Conservation (phyloP, 2,888 invertebrate species). For the Lobophora halterata region DNA sequence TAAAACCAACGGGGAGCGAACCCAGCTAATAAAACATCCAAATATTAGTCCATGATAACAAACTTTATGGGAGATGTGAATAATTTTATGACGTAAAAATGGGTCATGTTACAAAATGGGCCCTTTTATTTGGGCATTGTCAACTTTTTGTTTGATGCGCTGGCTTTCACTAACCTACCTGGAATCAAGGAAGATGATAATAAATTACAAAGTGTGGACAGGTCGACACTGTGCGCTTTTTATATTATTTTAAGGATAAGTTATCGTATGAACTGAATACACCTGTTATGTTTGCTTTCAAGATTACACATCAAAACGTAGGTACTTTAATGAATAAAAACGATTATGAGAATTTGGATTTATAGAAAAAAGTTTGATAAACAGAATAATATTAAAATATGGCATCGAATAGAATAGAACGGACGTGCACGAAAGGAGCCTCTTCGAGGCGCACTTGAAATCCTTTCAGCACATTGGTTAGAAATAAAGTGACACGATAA, state of each 20-base stretch:
- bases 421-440: no score
- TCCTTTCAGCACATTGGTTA: no score
- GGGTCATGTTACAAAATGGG: constrained; percentile 56
- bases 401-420: no score
- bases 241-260: constrained; percentile 40
- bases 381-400: no score
- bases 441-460: no score
- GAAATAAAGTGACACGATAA: no score
- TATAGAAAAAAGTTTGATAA: no score
- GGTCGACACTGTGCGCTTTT: constrained; percentile 40
- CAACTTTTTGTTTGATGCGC: constrained; percentile 55
- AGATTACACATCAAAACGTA: no score
- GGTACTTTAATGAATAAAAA: no score
- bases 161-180: constrained; percentile 54
- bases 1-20: constrained; percentile 14
- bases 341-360: no score
- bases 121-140: constrained; percentile 65
- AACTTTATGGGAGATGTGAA: constrained; percentile 55
- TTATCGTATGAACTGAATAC: constrained; percentile 37
- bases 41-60: constrained; percentile 69
- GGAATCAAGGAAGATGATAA: constrained; percentile 52
- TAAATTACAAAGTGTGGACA: constrained; percentile 65
- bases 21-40: constrained; percentile 55
- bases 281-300: constrained; percentile 34
- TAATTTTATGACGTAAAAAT: constrained; percentile 65